Evolutionary conservation across 2,888 invertebrate genomes (phyloP), one percentile per base, ranked within the genome.

Genomic region (Tanypteryx hageni): DNA sequence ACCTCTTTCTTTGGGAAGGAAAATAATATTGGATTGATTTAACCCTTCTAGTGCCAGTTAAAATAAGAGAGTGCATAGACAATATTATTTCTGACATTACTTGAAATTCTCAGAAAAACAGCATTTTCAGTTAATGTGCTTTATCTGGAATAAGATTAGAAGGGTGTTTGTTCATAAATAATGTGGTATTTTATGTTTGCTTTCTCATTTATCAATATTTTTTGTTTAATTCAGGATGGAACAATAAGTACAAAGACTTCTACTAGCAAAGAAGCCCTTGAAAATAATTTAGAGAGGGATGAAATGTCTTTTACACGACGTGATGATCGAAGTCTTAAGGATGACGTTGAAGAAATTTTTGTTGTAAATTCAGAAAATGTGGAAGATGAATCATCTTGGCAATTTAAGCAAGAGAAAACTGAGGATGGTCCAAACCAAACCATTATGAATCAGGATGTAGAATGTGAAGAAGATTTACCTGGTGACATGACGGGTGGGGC

Each of bases 401-500:
- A 89, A n/a, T 4, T 11, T 7, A 7, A 31, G 22, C 59, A 86
- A 31, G 61, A 58, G 27, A 56, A 76, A 22, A 22, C 86, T 56
- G 4, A 44, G 10, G 76, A 18, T 64, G 76, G 22, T 16, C 61
- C 68, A 14, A 68, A 86, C 13, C 64, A 76, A 18, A 64, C 86
- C 18, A n/a, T 76, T 13, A 56, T 44, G 68, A 68, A 64, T 10
- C n/a, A 57, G 14, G 22, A 31, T 61, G 9, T 44, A 16, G 68
- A 58, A 10, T n/a, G 56, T 68, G 64, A 57, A 56, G 83, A 83
- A 16, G 68, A 84, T 13, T 13, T 44, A 8, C 10, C 31, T 76
- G 92, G 56, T 9, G 92, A 92, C 18, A 76, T 86, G 16, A 86
- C 16, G 16, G 92, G 92, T 76, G 92, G 89, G 1, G 44, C 89